Percentiles rank a stretch among this genome's conserved stretches.
These are phyloP conservation scores for Propithecus deckenii DNA, from an alignment of 2,797 vertebrate genomes.

Conservation along the genomic window DNA sequence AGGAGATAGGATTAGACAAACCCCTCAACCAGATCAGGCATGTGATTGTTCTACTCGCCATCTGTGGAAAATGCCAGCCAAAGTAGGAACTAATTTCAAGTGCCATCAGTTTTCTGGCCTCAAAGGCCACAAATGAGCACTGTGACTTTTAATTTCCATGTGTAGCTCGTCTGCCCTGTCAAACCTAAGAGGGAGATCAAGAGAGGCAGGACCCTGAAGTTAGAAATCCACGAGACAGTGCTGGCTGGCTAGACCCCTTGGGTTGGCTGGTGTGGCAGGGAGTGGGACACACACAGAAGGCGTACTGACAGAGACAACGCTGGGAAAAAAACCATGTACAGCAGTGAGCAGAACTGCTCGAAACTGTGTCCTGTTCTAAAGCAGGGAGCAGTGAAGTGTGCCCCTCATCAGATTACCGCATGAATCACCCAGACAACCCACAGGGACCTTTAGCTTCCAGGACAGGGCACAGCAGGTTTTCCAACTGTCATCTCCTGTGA, in stretches of 20 bases:
- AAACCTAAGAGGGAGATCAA: neutral
- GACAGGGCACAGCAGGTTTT: slow-evolving; percentile 77
- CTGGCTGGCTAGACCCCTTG: fast-evolving
- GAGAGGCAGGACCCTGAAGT: no score
- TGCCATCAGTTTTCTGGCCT: slow-evolving; percentile 35
- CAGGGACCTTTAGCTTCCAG: slow-evolving; percentile 82
- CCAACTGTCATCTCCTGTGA: slow-evolving; percentile 85
- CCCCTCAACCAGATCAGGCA: neutral
- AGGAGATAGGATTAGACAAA: slow-evolving; percentile 1
- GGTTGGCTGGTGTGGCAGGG: neutral
- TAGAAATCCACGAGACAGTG: fast-evolving
- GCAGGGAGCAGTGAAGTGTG: slow-evolving; percentile 69
- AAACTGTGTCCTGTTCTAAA: neutral
- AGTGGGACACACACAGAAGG: neutral
- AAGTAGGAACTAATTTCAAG: slow-evolving; percentile 35
- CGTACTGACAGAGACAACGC: neutral
- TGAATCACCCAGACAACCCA: slow-evolving; percentile 79
- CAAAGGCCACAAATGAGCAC: neutral
- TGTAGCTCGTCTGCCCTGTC: neutral
- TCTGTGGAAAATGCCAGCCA: slow-evolving; percentile 67
- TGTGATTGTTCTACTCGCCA: slow-evolving; percentile 12
- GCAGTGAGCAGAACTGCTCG: neutral
- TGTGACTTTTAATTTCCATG: neutral
- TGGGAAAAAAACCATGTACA: fast-evolving
- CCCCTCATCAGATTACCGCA: slow-evolving; percentile 82